Conservation (phyloP, 1,140 invertebrate genomes). For the Drosophila baimaii region DNA sequence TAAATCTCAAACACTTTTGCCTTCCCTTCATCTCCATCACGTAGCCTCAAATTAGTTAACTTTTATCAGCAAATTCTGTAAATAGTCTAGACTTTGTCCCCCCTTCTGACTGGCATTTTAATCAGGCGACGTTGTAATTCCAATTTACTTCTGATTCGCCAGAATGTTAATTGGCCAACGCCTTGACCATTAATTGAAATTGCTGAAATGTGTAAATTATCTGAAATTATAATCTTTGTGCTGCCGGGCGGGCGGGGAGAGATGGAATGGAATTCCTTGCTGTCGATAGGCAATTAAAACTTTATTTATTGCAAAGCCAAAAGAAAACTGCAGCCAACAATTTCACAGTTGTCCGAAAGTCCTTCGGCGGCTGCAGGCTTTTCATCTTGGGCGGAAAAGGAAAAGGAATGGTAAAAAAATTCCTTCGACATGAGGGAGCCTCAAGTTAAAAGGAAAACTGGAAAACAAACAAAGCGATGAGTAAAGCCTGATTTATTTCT, state of each 20-base stretch:
- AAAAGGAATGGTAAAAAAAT: neutral
- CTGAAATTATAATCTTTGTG: conserved; percentile 49
- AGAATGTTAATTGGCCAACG: conserved; percentile 25
- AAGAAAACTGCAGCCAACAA: conserved; percentile 44
- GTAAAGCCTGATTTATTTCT: conserved; percentile 36
- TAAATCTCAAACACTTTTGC: neutral
- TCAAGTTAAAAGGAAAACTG: conserved; percentile 31
- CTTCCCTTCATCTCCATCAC: conserved; percentile 59
- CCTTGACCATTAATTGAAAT: conserved; percentile 59
- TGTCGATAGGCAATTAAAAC: conserved; percentile 67
- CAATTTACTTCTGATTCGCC: conserved; percentile 23
- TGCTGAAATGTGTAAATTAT: conserved; percentile 36
- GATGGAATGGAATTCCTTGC: conserved; percentile 10
- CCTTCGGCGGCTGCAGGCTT: conserved; percentile 39
- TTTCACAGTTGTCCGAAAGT: conserved; percentile 37
- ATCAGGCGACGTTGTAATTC: conserved; percentile 10
- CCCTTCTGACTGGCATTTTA: conserved; percentile 35
- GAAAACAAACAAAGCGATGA: conserved; percentile 28
- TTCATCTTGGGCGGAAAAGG: conserved; percentile 20
- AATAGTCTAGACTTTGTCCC: conserved; percentile 22
- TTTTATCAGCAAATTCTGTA: conserved; percentile 60
- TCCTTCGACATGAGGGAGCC: conserved; percentile 10
- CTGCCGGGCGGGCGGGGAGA: too few relatives aligned
- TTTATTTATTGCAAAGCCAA: conserved; percentile 60
- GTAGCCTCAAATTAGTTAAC: conserved; percentile 46